A percentile compares a stretch with the other conserved stretches of the same genome.
phyloP scores from a whole-genome alignment of 2,888 invertebrate species.

The Mellilla xanthometata region DNA sequence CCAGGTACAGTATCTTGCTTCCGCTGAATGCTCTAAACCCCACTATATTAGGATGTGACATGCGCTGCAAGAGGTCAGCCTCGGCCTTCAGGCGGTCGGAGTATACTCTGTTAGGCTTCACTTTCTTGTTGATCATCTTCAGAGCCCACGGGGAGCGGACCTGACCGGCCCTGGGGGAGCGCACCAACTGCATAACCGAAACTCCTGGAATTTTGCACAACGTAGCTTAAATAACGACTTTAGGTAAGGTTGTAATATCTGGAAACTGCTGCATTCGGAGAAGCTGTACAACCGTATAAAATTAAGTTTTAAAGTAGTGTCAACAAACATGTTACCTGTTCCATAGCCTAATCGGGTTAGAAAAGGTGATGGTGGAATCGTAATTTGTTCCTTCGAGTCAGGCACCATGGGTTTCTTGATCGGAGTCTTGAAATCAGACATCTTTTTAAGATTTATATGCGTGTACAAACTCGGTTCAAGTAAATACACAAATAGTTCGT shows the following conservation, averaged over 20 bases:
- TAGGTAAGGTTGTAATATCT: too few species aligned
- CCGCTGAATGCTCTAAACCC: slow-evolving; percentile 86
- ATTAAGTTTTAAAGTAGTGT: not conserved
- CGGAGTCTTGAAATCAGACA: slow-evolving; percentile 70
- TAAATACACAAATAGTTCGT: too few species aligned
- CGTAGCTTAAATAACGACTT: too few species aligned
- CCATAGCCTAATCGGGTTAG: slow-evolving; percentile 89
- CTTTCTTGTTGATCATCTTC: slow-evolving; percentile 85
- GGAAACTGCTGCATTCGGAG: too few species aligned
- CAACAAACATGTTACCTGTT: slow-evolving; percentile 82
- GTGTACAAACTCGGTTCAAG: too few species aligned
- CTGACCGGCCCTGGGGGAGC: slow-evolving; percentile 87
- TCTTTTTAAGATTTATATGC: slow-evolving; percentile 19
- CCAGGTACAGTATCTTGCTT: slow-evolving; percentile 84
- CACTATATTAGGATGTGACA: slow-evolving; percentile 92
- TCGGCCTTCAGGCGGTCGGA: slow-evolving; percentile 85
- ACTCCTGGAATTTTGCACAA: slow-evolving; percentile 81
- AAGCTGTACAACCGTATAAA: too few species aligned
- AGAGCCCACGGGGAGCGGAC: slow-evolving; percentile 93
- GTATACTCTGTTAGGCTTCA: slow-evolving; percentile 66
- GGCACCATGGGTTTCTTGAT: slow-evolving; percentile 49
- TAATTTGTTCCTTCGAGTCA: slow-evolving; percentile 53
- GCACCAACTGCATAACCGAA: slow-evolving; percentile 88
- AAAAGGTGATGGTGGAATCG: slow-evolving; percentile 88
- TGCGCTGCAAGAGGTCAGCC: slow-evolving; percentile 85